Base-by-base conservation (phyloP, 2,113 vertebrate genomes). In the Proteles cristata region DNA sequence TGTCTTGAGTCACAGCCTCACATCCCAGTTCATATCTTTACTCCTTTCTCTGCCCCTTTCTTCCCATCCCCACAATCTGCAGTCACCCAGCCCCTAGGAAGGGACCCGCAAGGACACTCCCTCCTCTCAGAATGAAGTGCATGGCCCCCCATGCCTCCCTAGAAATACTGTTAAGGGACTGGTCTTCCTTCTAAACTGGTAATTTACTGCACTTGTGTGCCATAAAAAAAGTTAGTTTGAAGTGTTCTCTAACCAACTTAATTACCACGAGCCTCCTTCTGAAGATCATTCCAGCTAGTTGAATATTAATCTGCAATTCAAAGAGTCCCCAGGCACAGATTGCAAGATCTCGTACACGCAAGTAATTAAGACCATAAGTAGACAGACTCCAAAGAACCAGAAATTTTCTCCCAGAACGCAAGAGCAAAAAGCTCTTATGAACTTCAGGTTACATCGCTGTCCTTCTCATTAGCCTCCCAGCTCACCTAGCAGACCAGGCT, bases 261-360 rank as follows among this genome's bases (percentile, higher is more conserved):
- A 98, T 97, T 98, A 98, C 97, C 97, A 80, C 28, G 1, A 97
- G 96, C 93, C 95, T 98, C 98, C 94, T 97, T 92, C 88, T 90
- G 96, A 98, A 97, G 96, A 97, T 96, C 19, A 6, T 97, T 97
- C 95, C 94, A 97, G 97, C 97, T 95, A 97, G 93, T 95, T 95
- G 98, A 97, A 97, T 98, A 98, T 98, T 98, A 98, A 97, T 95
- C 97, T 97, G 82, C 73, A 96, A 95, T 98, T 97, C 97, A 91
- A 97, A 95, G 96, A 97, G 97, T 98, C 98, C 97, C 97, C 23
- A 98, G 98, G 88, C 79, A 68, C 96, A 97, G 96, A 98, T 66
- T 68, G 90, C 85, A 87, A 87, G 91, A 96, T 97, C 93, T 58
- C 16, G 3, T 95, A 87, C 95, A 91, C 21, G 11, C 92, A 84